Evolutionary conservation across 2,888 invertebrate species (phyloP), one percentile per base, ranked within the genome.

Genomic region (Eupithecia tripunctaria): DNA sequence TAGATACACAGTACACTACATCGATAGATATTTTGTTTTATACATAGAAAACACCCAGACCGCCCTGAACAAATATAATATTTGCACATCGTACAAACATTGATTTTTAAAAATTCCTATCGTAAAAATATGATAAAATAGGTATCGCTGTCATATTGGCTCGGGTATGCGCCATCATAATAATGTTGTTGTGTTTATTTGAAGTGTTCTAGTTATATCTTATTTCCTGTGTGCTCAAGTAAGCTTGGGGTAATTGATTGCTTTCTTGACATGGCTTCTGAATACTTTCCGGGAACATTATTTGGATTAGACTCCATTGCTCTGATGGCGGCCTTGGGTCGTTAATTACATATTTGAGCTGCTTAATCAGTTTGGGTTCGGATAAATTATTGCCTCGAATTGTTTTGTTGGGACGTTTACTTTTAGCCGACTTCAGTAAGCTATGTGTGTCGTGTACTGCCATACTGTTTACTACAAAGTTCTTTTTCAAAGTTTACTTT

Each of bases 171-270:
- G n/a, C n/a, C n/a, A n/a, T n/a, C n/a, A n/a, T n/a, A n/a, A n/a
- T n/a, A n/a, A n/a, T n/a, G 36, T 7, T 36, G 36, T 36, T 36
- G 36, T 38, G 15, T 43, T 12, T 25, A 14, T 56, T 10, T 14
- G 25, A 1, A 56, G 3, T 56, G 68, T 27, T 0, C 38, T 29
- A 70, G 73, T 62, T 67, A 43, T 62, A 43, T 32, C 21, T 47
- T 38, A 47, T 2, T 59, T 5, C 4, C 66, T 47, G 66, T 66
- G 29, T 43, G 10, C 18, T 62, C 38, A 56, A 69, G 65, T n/a
- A 65, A 29, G 47, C 72, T 60, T 67, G 32, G 43, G n/a, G 63
- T 56, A 73, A 73, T 73, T 73, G 72, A 72, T 72, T 72, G 64
- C 62, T 59, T 38, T 73, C 73, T 70, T 70, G 70, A 68, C 70